Percentiles rank a stretch among this genome's conserved stretches.
Conservation (phyloP, 2,888 invertebrate species). For the Dioctria rufipes region DNA sequence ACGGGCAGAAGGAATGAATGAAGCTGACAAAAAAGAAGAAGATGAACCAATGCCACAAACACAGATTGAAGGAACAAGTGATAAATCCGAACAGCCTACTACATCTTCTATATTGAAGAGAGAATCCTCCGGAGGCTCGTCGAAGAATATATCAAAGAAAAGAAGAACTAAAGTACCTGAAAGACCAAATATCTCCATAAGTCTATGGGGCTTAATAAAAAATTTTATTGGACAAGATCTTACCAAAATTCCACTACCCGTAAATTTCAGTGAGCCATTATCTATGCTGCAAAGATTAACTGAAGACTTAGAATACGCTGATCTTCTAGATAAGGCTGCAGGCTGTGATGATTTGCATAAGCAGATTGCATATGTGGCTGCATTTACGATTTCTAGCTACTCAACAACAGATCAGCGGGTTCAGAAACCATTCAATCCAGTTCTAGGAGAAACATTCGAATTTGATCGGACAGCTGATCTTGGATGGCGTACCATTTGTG, state of each 20-base stretch:
- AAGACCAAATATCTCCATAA: constrained; percentile 90
- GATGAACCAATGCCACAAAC: no score
- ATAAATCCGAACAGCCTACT: no score
- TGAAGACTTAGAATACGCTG: constrained; percentile 97
- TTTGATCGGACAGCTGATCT: constrained; percentile 92
- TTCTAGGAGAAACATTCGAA: constrained; percentile 94
- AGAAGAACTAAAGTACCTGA: constrained; percentile 86
- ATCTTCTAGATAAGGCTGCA: constrained; percentile 88
- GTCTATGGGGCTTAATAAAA: constrained; percentile 97
- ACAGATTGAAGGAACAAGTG: no score
- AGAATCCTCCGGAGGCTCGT: no score
- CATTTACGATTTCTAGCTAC: constrained; percentile 90
- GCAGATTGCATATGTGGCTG: constrained; percentile 94
- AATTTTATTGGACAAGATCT: constrained; percentile 98
- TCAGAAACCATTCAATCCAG: constrained; percentile 95
- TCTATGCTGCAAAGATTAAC: constrained; percentile 94
- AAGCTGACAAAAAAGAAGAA: no score
- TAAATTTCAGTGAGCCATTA: constrained; percentile 96
- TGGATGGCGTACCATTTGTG: constrained; percentile 92
- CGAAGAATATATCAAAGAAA: constrained; percentile 62
- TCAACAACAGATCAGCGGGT: constrained; percentile 84
- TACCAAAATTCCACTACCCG: constrained; percentile 97
- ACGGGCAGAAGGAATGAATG: no score
- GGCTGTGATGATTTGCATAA: constrained; percentile 86
- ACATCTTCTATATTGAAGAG: no score